Evolutionary conservation across 2,113 vertebrate genomes (phyloP).

Genomic region (Arizona elegans): DNA sequence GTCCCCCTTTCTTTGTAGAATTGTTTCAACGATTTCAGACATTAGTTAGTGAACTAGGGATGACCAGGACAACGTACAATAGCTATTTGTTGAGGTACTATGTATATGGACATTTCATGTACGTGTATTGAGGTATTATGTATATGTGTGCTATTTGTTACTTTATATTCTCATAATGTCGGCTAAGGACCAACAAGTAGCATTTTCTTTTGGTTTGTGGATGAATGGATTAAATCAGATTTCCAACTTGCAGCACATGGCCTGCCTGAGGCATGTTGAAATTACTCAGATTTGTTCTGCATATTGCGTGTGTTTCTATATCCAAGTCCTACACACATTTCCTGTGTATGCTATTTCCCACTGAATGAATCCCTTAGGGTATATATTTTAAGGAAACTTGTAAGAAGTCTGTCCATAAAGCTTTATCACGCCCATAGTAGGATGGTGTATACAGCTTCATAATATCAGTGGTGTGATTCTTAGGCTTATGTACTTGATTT

Average conservation of each 20-base stretch:
- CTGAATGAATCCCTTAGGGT: conserved; percentile 53
- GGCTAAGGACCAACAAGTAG: conserved; percentile 46
- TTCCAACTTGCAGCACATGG: conserved; percentile 40
- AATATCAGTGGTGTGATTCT: conserved; percentile 32
- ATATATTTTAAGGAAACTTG: background rate
- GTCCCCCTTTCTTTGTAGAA: conserved; percentile 15
- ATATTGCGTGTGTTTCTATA: conserved; percentile 39
- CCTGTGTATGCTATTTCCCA: conserved; percentile 32
- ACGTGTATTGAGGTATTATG: conserved; percentile 20
- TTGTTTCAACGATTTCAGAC: conserved; percentile 46
- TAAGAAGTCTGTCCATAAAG: conserved; percentile 29
- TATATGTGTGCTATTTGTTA: conserved; percentile 38
- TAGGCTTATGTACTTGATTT: conserved; percentile 29
- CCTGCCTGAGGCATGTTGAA: conserved; percentile 51
- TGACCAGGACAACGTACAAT: conserved; percentile 36
- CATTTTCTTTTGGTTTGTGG: conserved; percentile 48
- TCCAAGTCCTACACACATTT: conserved; percentile 43
- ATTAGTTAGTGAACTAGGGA: conserved; percentile 35
- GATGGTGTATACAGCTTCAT: conserved; percentile 20
- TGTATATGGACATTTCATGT: background rate
- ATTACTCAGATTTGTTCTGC: conserved; percentile 44
- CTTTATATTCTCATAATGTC: conserved; percentile 50
- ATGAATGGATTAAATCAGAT: conserved; percentile 47
- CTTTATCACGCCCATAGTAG: background rate
- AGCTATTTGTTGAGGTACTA: conserved; percentile 6